These are phyloP conservation scores for Goniozus legneri DNA, from an alignment of 1,140 invertebrate species.

Conservation along the genomic window DNA sequence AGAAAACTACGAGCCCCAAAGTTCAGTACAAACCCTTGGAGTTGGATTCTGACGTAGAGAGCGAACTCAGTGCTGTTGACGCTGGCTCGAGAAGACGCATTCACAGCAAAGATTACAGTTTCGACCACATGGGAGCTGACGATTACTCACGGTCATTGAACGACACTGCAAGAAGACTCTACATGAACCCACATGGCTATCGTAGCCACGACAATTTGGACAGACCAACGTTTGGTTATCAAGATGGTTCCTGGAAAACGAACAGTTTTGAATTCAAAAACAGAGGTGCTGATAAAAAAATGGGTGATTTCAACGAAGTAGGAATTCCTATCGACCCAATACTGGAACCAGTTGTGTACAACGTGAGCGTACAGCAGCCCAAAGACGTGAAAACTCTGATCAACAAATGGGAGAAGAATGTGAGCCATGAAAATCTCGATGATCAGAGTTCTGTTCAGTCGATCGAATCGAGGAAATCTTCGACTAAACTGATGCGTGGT, in stretches of 20 bases:
- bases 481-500: slow-evolving; percentile 13
- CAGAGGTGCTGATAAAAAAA: neutral
- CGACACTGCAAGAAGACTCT: slow-evolving; percentile 4
- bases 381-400: slow-evolving; percentile 20
- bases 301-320: slow-evolving; percentile 48
- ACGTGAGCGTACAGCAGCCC: neutral
- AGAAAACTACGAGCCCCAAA: slow-evolving; percentile 20
- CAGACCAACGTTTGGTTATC: slow-evolving; percentile 4
- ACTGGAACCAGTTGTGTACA: neutral
- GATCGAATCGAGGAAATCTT: slow-evolving; percentile 11
- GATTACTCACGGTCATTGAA: neutral
- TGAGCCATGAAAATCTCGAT: slow-evolving; percentile 16
- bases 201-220: slow-evolving; percentile 2
- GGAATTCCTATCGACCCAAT: slow-evolving; percentile 39
- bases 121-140: too few relatives aligned
- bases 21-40: slow-evolving; percentile 41
- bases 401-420: slow-evolving; percentile 19
- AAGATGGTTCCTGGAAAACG: slow-evolving; percentile 22
- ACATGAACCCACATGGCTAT: slow-evolving; percentile 40
- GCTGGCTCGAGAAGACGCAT: slow-evolving; percentile 32
- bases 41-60: slow-evolving; percentile 45
- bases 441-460: slow-evolving; percentile 16
- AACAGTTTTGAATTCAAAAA: slow-evolving; percentile 26
- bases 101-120: slow-evolving; percentile 23
- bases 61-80: slow-evolving; percentile 27